phyloP scores from a whole-genome alignment of 1,140 invertebrate species.

The Cotesia typhae region DNA sequence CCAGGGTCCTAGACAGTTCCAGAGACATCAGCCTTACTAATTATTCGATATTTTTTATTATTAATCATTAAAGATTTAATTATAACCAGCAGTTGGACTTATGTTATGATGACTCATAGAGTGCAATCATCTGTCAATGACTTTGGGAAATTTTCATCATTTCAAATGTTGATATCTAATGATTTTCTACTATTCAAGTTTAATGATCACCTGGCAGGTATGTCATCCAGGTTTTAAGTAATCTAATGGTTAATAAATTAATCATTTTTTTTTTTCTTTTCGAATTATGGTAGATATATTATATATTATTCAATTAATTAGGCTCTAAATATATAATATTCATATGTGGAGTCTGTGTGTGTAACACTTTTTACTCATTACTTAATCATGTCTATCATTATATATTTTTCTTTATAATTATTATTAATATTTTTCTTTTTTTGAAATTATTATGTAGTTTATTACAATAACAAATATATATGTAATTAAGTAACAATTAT shows the following conservation, averaged over 20 bases:
- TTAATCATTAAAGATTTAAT: constrained; percentile 24
- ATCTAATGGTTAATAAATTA: too few species aligned
- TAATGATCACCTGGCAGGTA: too few species aligned
- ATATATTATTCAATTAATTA: constrained; percentile 7
- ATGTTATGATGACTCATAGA: not conserved
- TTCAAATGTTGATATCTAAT: too few species aligned
- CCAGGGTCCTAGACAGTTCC: constrained; percentile 63
- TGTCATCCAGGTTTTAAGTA: too few species aligned
- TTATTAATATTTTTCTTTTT: not conserved
- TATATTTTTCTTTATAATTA: too few species aligned
- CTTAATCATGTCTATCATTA: constrained; percentile 8
- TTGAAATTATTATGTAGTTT: constrained; percentile 11
- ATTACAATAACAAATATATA: not conserved
- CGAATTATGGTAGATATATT: not conserved
- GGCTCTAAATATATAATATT: constrained; percentile 6
- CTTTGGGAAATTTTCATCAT: too few species aligned
- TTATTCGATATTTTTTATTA: constrained; percentile 20
- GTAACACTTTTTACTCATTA: constrained; percentile 13
- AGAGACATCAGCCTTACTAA: constrained; percentile 68
- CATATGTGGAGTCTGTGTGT: constrained; percentile 1
- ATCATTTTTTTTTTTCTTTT: not conserved
- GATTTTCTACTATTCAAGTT: too few species aligned
- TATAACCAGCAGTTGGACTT: not conserved
- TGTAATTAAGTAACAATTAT: too few species aligned
- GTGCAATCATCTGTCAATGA: too few species aligned